phyloP scores from a whole-genome alignment of 2,113 vertebrate species.

The Syrrhaptes paradoxus region DNA sequence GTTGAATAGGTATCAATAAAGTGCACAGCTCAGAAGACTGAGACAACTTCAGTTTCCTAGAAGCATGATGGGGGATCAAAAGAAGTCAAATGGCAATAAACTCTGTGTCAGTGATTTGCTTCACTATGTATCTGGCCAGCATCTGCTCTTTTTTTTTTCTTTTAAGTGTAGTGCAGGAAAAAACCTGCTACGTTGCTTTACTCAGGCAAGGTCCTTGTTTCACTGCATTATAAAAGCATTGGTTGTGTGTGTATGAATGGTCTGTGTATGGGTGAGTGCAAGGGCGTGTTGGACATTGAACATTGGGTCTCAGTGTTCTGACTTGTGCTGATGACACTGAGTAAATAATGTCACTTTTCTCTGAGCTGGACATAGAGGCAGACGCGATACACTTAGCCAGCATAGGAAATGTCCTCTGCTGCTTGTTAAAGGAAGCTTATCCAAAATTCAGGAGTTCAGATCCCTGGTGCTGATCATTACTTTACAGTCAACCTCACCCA shows the following conservation, averaged over 20 bases:
- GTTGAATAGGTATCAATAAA: constrained; percentile 50
- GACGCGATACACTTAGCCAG: neutral
- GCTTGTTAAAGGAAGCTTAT: neutral
- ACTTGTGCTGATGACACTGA: neutral
- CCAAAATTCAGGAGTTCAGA: neutral
- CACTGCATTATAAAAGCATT: neutral
- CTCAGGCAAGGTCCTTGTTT: neutral
- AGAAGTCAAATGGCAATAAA: constrained; percentile 47
- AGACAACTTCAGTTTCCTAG: constrained; percentile 41
- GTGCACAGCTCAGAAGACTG: neutral
- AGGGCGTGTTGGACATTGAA: neutral
- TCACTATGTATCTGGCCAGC: neutral
- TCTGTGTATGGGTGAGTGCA: neutral
- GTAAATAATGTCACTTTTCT: neutral
- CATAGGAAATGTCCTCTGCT: neutral
- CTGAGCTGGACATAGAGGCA: neutral
- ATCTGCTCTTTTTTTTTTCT: neutral
- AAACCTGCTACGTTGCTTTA: neutral
- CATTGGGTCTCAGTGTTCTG: neutral
- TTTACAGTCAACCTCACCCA: neutral
- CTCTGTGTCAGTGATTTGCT: neutral
- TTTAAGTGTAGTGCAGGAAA: neutral
- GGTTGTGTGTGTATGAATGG: neutral
- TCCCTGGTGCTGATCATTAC: neutral
- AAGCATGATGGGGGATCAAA: constrained; percentile 8